Conservation (phyloP, 2,113 vertebrate species). For the Catharus bicknelli region DNA sequence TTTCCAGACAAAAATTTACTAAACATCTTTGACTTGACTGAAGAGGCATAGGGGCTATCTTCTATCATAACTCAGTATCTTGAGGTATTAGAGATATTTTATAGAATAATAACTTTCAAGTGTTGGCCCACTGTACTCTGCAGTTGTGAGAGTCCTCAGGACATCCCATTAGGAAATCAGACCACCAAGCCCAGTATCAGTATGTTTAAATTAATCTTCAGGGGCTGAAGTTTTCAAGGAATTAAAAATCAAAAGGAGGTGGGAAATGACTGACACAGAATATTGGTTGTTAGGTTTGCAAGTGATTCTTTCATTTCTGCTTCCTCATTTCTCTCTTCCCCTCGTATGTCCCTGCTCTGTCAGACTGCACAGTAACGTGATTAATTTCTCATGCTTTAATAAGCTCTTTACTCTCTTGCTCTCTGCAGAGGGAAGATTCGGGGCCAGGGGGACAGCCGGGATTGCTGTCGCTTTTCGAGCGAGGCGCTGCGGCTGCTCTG, state of each 20-base stretch:
- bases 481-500: fast-evolving
- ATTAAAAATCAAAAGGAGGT: background rate
- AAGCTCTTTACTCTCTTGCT: background rate
- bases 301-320: background rate
- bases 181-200: background rate
- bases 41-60: background rate
- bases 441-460: fast-evolving
- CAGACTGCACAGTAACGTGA: background rate
- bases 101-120: background rate
- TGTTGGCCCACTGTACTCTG: background rate
- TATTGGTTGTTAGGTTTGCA: background rate
- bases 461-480: fast-evolving
- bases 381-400: background rate
- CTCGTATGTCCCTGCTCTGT: background rate
- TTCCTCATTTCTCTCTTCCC: background rate
- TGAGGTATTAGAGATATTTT: background rate
- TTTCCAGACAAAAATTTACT: background rate
- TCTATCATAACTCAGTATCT: background rate
- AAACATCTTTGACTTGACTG: background rate
- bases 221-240: background rate
- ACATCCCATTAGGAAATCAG: background rate
- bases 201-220: background rate
- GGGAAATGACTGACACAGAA: background rate
- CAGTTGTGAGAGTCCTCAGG: background rate
- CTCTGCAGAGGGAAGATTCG: background rate